Conservation (phyloP, 1,140 invertebrate species). For the Nebria ingens region DNA sequence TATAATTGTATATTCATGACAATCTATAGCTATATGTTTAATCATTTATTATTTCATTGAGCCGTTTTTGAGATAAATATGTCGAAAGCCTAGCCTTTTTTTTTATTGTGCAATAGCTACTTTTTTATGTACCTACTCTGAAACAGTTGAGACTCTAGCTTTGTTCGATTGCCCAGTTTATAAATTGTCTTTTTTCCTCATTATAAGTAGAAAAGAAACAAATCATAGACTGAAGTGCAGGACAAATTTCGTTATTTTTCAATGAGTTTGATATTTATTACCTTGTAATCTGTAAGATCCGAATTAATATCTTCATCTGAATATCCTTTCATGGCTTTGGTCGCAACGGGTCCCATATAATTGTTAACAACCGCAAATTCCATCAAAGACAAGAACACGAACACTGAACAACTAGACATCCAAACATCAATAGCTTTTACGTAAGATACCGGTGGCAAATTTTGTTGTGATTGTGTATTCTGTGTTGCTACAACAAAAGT, state of each 20-base stretch:
- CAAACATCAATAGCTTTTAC: conserved; percentile 88
- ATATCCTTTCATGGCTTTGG: conserved; percentile 82
- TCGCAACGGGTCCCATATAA: conserved; percentile 79
- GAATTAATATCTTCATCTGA: conserved; percentile 71
- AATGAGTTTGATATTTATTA: conserved; percentile 27
- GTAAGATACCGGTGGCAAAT: conserved; percentile 80
- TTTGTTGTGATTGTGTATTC: conserved; percentile 82
- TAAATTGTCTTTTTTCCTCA: too few species aligned
- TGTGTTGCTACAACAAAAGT: conserved; percentile 57
- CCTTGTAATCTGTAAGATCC: conserved; percentile 65
- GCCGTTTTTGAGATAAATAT: too few species aligned
- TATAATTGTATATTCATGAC: too few species aligned
- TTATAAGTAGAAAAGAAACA: too few species aligned
- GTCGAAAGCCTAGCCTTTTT: too few species aligned
- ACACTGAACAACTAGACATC: conserved; percentile 89
- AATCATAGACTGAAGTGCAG: background rate
- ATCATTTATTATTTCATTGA: too few species aligned
- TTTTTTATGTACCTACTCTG: too few species aligned
- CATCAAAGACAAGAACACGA: conserved; percentile 86
- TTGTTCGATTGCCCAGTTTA: too few species aligned
- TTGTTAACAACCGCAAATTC: conserved; percentile 89
- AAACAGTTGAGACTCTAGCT: too few species aligned
- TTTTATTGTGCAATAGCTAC: too few species aligned
- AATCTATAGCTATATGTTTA: too few species aligned
- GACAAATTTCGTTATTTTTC: too few species aligned